phyloP scores from a whole-genome alignment of 1,140 invertebrate species.

The Zaprionus kolodkinae region DNA sequence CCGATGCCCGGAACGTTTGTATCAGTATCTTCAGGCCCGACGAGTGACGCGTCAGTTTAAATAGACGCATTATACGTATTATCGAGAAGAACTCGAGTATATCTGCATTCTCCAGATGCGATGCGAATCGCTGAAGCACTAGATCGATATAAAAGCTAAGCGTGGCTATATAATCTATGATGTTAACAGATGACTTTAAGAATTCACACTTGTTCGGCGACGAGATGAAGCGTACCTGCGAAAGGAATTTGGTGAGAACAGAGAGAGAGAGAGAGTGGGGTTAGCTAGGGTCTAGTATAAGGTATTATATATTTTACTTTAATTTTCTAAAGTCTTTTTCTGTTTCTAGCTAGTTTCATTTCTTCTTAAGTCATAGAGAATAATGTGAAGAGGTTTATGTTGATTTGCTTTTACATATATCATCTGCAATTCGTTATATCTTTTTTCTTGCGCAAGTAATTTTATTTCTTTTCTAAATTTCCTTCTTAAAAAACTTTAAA shows the following conservation, averaged over 20 bases:
- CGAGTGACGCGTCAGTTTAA: conserved; percentile 98
- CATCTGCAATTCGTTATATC: not conserved
- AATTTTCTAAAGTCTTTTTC: too few relatives aligned
- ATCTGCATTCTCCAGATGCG: conserved; percentile 97
- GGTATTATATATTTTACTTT: too few relatives aligned
- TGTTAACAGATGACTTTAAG: conserved; percentile 96
- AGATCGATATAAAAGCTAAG: conserved; percentile 98
- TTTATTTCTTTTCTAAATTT: not conserved
- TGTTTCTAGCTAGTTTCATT: too few relatives aligned
- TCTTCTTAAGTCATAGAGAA: too few relatives aligned
- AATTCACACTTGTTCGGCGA: conserved; percentile 97
- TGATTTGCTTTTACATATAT: not conserved
- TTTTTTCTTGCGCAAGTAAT: not conserved
- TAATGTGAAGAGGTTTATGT: too few relatives aligned
- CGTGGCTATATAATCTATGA: conserved; percentile 99
- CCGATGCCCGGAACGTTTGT: conserved; percentile 98
- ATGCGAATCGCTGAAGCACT: conserved; percentile 93
- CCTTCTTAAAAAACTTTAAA: not conserved
- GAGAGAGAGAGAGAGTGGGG: not conserved
- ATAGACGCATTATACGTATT: conserved; percentile 98
- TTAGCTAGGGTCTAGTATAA: not conserved
- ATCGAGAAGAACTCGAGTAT: conserved; percentile 99
- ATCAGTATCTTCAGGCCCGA: conserved; percentile 99
- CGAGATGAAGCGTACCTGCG: conserved; percentile 93
- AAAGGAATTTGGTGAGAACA: too few relatives aligned